Percentiles rank a stretch among this genome's conserved stretches.
These are phyloP conservation scores for Neelides folsomi DNA, from an alignment of 2,888 invertebrate species.

Conservation along the genomic window DNA sequence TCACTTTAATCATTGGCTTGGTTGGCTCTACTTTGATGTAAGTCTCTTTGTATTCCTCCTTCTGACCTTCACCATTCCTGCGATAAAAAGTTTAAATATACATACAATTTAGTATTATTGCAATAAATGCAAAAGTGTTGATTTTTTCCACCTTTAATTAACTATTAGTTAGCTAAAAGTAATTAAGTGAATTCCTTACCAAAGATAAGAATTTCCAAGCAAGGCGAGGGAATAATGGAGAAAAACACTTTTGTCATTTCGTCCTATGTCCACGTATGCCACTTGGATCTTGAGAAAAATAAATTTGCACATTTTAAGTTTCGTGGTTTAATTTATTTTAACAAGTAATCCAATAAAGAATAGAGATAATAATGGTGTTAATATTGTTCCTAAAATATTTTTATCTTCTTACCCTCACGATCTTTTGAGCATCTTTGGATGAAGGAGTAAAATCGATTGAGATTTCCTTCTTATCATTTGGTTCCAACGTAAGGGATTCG, in stretches of 20 bases:
- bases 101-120: too few relatives aligned
- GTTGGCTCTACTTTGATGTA: constrained; percentile 24
- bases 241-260: constrained; percentile 18
- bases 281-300: constrained; percentile 18
- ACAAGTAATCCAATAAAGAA: neutral
- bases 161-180: neutral
- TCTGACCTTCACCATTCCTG: constrained; percentile 6
- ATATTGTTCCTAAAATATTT: neutral
- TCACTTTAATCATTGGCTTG: constrained; percentile 16
- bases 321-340: neutral
- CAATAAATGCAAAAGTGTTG: too few relatives aligned
- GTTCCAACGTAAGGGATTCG: constrained; percentile 8
- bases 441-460: constrained; percentile 16
- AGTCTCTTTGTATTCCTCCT: neutral
- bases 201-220: constrained; percentile 15
- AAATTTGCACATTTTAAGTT: neutral
- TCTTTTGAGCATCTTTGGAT: constrained; percentile 21
- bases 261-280: constrained; percentile 29
- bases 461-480: constrained; percentile 14
- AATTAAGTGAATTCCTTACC: constrained; percentile 9
- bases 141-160: too few relatives aligned
- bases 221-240: constrained; percentile 23
- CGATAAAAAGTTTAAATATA: too few relatives aligned
- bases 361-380: neutral
- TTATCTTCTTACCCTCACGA: constrained; percentile 24